phyloP scores from a whole-genome alignment of 1,140 invertebrate species.

The Hylyphantes graminicola region DNA sequence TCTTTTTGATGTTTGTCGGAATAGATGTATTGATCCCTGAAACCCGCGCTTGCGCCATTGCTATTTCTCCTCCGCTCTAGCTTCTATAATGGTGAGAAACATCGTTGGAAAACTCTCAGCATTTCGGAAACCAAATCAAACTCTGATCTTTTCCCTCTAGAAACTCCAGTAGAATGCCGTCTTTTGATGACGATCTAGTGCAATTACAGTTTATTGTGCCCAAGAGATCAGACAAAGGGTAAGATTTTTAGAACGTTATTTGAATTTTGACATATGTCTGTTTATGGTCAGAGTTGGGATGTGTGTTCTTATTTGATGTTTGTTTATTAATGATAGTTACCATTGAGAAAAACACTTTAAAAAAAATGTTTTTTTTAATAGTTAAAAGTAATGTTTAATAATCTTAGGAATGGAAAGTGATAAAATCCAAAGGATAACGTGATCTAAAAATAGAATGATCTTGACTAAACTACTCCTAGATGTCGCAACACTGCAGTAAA shows the following conservation, averaged over 20 bases:
- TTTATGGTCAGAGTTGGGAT: too few relatives aligned
- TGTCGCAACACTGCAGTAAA: not conserved
- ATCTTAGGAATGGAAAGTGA: too few relatives aligned
- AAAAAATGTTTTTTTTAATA: too few relatives aligned
- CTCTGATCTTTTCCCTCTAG: not conserved
- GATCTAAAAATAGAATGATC: constrained; percentile 8
- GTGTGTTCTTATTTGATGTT: too few relatives aligned
- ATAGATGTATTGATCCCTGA: constrained; percentile 30
- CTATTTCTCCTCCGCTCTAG: constrained; percentile 8
- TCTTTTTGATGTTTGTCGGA: not conserved
- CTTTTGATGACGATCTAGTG: constrained; percentile 51
- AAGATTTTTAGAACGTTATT: not conserved
- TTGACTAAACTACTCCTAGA: not conserved
- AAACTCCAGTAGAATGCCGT: constrained; percentile 43
- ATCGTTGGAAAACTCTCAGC: constrained; percentile 5
- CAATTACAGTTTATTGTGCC: constrained; percentile 51
- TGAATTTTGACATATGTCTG: too few relatives aligned
- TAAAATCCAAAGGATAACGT: not conserved
- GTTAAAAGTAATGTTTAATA: too few relatives aligned
- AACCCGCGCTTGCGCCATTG: constrained; percentile 27
- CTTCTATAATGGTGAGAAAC: constrained; percentile 24
- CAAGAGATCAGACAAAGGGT: constrained; percentile 36
- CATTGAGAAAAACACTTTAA: too few relatives aligned
- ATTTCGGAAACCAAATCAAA: constrained; percentile 21
- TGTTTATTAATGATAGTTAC: too few relatives aligned